These are phyloP conservation scores for Callospermophilus lateralis DNA, from an alignment of 2,113 vertebrate genomes.

Conservation along the genomic window DNA sequence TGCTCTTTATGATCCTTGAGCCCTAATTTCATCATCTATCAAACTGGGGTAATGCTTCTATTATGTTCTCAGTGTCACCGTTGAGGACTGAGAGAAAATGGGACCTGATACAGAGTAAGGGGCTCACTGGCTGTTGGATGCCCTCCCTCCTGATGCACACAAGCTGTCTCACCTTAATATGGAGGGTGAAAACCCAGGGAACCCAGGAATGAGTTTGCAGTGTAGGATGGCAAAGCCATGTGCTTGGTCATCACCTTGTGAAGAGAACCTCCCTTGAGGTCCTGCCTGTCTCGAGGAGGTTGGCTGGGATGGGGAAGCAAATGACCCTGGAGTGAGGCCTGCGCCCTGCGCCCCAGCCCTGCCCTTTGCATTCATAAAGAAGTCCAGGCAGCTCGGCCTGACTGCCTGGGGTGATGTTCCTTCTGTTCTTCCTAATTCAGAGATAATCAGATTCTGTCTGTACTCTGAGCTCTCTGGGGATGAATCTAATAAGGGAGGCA, in stretches of 20 bases:
- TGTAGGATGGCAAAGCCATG: not conserved
- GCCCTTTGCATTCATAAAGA: not conserved
- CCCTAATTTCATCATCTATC: not conserved
- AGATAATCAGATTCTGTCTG: conserved; percentile 76
- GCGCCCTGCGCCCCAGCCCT: not conserved
- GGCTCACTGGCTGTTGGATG: not conserved
- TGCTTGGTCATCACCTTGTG: accelerated
- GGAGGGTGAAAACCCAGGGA: not conserved
- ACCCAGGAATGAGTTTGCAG: not conserved
- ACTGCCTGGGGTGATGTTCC: not conserved
- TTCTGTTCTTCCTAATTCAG: conserved; percentile 13
- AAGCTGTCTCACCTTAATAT: accelerated
- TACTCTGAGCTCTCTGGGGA: not conserved
- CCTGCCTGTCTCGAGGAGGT: not conserved
- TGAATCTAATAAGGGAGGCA: conserved; percentile 73
- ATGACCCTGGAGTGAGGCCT: not conserved
- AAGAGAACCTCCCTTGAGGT: not conserved
- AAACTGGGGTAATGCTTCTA: not conserved
- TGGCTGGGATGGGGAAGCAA: not conserved
- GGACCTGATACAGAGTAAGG: not conserved
- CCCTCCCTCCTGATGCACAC: not conserved
- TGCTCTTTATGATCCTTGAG: not conserved
- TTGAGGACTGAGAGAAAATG: not conserved
- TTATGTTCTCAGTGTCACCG: not conserved
- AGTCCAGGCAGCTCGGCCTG: not conserved